Evolutionary conservation across 2,797 vertebrate species (phyloP).

Genomic region (Xerus rutilus): DNA sequence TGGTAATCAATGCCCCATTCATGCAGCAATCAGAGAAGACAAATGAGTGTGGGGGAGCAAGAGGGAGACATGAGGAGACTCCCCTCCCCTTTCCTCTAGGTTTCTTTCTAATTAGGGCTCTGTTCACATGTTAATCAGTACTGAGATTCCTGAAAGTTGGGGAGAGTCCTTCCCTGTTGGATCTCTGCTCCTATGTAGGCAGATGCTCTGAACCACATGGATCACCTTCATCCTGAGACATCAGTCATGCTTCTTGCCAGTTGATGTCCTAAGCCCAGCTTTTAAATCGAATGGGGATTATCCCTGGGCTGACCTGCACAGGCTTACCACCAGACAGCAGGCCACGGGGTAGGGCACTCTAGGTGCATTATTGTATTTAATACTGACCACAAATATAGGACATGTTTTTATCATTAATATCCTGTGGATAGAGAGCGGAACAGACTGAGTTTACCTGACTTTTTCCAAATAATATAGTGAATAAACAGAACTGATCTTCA

Average conservation of each 20-base stretch:
- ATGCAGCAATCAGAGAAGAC: conserved; percentile 85
- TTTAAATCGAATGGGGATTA: neutral
- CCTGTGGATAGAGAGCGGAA: neutral
- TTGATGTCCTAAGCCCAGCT: neutral
- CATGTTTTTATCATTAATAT: neutral
- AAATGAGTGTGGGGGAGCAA: conserved; percentile 77
- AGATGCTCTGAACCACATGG: neutral
- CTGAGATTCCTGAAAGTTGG: conserved; percentile 77
- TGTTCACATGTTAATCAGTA: conserved; percentile 85
- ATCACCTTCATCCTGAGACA: neutral
- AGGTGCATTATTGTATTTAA: neutral
- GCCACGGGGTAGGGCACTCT: too few relatives aligned
- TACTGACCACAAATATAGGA: neutral
- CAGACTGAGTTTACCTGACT: neutral
- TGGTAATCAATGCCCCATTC: conserved; percentile 87
- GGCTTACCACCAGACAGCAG: rapidly evolving
- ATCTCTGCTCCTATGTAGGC: conserved; percentile 30
- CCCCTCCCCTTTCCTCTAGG: neutral
- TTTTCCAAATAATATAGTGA: neutral
- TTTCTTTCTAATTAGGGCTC: conserved; percentile 84
- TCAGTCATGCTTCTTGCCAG: neutral
- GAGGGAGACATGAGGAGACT: conserved; percentile 77
- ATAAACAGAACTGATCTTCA: neutral
- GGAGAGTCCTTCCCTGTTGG: conserved; percentile 69
- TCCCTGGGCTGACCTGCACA: neutral